phyloP scores from a whole-genome alignment of 2,797 vertebrate species.

The Eidolon dupreanum region DNA sequence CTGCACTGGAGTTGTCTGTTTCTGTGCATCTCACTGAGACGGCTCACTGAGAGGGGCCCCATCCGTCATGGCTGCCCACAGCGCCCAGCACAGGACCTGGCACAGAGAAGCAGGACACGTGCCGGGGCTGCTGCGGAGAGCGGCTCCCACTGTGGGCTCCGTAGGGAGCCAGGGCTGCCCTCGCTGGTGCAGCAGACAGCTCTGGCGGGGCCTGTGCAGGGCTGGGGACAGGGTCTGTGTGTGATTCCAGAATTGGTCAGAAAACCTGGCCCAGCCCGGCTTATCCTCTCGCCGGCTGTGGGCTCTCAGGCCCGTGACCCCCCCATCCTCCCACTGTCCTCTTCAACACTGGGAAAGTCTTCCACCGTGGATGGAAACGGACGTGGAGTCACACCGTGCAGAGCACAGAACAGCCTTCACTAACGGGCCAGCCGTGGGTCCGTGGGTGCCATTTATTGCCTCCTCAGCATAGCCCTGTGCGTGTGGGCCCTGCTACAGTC shows the following conservation, averaged over 20 bases:
- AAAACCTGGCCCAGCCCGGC: background rate
- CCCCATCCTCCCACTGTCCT: background rate
- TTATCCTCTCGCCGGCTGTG: background rate
- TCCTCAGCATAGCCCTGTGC: rapidly evolving
- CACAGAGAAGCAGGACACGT: background rate
- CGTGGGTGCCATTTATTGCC: background rate
- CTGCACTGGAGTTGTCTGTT: background rate
- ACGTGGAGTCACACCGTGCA: rapidly evolving
- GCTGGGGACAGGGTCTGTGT: too few species aligned
- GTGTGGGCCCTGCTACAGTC: background rate
- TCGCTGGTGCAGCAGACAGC: background rate
- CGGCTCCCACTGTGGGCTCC: background rate
- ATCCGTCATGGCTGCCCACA: rapidly evolving
- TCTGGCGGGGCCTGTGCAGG: too few species aligned
- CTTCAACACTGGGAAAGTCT: background rate
- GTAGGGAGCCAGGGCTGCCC: background rate
- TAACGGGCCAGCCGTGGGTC: rapidly evolving
- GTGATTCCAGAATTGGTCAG: background rate
- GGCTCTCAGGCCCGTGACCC: background rate
- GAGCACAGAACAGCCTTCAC: rapidly evolving
- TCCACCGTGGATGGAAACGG: background rate
- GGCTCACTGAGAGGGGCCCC: background rate
- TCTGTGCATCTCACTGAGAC: background rate
- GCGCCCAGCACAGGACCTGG: background rate
- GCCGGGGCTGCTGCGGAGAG: background rate